Conservation (phyloP, 2,888 invertebrate genomes). For the Lochmaea crataegi region DNA sequence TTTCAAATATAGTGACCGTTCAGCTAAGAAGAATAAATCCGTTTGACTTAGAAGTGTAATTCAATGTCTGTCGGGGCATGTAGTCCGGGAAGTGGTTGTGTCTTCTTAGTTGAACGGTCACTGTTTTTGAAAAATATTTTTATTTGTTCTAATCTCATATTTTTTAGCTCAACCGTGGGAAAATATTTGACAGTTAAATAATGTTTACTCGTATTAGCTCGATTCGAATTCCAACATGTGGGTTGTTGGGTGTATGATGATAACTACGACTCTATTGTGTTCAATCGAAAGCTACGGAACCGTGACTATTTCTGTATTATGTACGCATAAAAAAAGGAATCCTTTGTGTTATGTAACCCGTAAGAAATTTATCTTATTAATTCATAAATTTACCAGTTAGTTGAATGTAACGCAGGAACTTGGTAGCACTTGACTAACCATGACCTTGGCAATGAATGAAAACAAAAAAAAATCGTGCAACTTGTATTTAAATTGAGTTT, state of each 20-base stretch:
- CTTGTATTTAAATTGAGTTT: neutral
- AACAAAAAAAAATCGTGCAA: conserved; percentile 7
- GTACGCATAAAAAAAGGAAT: neutral
- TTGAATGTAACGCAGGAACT: conserved; percentile 19
- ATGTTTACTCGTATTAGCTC: neutral
- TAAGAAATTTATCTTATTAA: neutral
- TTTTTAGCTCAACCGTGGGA: too few relatives aligned
- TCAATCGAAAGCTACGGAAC: neutral
- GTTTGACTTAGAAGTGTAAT: too few relatives aligned
- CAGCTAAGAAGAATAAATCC: too few relatives aligned
- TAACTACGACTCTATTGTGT: neutral
- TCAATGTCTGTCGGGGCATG: too few relatives aligned
- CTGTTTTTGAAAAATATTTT: too few relatives aligned
- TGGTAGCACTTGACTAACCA: conserved; percentile 40
- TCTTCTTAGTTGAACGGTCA: too few relatives aligned
- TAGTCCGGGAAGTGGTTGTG: too few relatives aligned
- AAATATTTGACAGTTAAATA: too few relatives aligned
- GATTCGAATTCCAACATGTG: neutral
- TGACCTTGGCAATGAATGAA: conserved; percentile 47
- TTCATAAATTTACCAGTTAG: conserved; percentile 10
- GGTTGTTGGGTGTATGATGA: neutral
- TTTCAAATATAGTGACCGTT: too few relatives aligned
- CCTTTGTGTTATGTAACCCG: conserved; percentile 10
- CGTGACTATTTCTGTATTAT: conserved; percentile 2
- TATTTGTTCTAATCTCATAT: too few relatives aligned